A percentile compares a stretch with the other conserved stretches of the same genome.
Evolutionary conservation across 2,797 vertebrate genomes (phyloP).

Genomic region (Sebastes steindachneri): DNA sequence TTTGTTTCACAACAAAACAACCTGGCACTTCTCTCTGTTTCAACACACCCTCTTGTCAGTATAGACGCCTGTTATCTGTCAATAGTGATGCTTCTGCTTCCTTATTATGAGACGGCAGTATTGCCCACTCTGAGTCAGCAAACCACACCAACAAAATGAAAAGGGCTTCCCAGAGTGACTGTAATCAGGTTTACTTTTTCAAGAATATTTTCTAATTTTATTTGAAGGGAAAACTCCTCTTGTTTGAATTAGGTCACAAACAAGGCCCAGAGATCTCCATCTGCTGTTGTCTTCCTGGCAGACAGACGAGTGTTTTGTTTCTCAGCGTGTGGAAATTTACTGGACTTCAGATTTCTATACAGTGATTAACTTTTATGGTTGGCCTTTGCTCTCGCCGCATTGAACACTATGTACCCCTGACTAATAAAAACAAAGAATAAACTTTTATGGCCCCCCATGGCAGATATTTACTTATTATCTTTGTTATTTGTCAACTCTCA

Average conservation of each 20-base stretch:
- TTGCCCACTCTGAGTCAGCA: slow-evolving; percentile 64
- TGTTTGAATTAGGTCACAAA: slow-evolving; percentile 25
- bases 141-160: slow-evolving; percentile 40
- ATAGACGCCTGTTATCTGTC: slow-evolving; percentile 10
- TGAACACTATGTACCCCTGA: slow-evolving; percentile 85
- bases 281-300: slow-evolving; percentile 74
- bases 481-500: slow-evolving; percentile 85
- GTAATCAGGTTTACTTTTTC: slow-evolving; percentile 16
- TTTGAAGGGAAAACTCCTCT: neutral
- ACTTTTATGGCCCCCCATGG: slow-evolving; percentile 83
- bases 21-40: slow-evolving; percentile 15
- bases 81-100: slow-evolving; percentile 35
- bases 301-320: slow-evolving; percentile 73
- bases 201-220: neutral
- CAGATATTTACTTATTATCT: slow-evolving; percentile 85
- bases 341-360: slow-evolving; percentile 87
- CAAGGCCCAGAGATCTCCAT: slow-evolving; percentile 49
- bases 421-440: slow-evolving; percentile 89
- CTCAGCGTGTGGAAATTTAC: slow-evolving; percentile 87
- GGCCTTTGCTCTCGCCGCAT: slow-evolving; percentile 83
- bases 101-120: slow-evolving; percentile 32
- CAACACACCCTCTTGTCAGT: slow-evolving; percentile 38
- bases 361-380: slow-evolving; percentile 90
- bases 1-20: slow-evolving; percentile 59
- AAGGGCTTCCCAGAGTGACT: slow-evolving; percentile 59